Base-by-base conservation (phyloP, 2,888 invertebrate species). In the Oegoconia quadripuncta region DNA sequence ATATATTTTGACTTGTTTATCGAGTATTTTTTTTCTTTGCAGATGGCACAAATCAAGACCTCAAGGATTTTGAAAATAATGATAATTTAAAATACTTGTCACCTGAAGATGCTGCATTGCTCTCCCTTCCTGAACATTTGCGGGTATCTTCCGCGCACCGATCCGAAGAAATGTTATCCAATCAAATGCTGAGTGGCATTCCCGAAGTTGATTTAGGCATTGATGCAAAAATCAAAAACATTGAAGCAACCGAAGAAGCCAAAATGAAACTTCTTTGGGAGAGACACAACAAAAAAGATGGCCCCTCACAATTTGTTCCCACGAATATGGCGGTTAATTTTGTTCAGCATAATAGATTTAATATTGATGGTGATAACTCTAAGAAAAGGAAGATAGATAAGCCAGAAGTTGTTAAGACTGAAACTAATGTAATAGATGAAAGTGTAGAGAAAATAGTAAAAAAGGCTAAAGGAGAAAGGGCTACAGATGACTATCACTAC, bases 191-290 rank as follows among this genome's bases (percentile, higher is more conserved):
- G 3, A 98, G 97, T 67, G 99, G 99, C 23, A 99, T 99, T 52
- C 99, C 99, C 0, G 99, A 99, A 89, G 97, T 99, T 0, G 99
- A 99, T 82, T 90, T 99, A 36, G 99, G 99, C n/a, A 98, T 99
- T 56, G 97, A 98, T 64, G 97, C 97, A 0, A 98, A 99, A 88
- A 99, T 99, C 47, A 93, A 93, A 65, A 99, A 99, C 74, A 99
- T 99, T 55, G 98, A 99, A 89, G 97, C 98, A 0, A 99, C 99
- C 0, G 99, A 99, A 79, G 98, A 97, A 66, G 98, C 99, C 0
- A 99, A 99, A 82, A 92, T 97, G 73, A 95, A 93, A 74, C 83
- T 99, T 22, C 68, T 99, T 13, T 93, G 94, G 89, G 97, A 98
- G 56, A 91, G 95, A 42, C 93, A 95, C 64, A 95, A 94, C 59